Conservation (phyloP, 1,140 invertebrate species). For the Euura saliciscinereae region DNA sequence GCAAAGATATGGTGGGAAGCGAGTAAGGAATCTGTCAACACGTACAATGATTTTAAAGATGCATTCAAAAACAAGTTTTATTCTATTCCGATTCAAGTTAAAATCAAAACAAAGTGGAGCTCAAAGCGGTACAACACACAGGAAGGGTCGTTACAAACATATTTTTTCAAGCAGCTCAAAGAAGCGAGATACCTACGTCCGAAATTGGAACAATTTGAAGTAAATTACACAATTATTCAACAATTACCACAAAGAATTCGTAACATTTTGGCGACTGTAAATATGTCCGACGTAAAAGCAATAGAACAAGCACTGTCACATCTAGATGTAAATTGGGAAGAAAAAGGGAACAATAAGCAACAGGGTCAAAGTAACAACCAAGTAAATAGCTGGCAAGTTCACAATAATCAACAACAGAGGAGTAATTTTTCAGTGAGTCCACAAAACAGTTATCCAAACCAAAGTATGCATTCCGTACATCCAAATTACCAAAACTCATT, state of each 20-base stretch:
- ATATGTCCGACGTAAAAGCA: conserved; percentile 17
- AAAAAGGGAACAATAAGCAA: not conserved
- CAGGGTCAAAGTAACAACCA: not conserved
- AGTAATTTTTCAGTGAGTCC: not conserved
- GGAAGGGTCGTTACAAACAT: too few species aligned
- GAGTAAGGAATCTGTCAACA: too few species aligned
- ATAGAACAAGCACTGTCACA: conserved; percentile 19
- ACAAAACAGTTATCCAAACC: not conserved
- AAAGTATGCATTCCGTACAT: not conserved
- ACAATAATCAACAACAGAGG: not conserved
- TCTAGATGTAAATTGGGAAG: conserved; percentile 13
- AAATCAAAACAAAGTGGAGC: too few species aligned
- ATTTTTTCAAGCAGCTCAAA: too few species aligned
- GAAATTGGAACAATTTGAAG: too few species aligned
- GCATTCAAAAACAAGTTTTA: too few species aligned
- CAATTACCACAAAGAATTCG: conserved; percentile 20
- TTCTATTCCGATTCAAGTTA: too few species aligned
- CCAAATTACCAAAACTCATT: not conserved
- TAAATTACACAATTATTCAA: conserved; percentile 24
- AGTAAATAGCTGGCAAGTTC: not conserved
- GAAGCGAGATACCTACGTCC: too few species aligned
- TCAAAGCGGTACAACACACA: too few species aligned
- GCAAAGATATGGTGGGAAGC: too few species aligned
- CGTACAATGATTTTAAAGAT: too few species aligned
- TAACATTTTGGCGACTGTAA: conserved; percentile 12